These are phyloP conservation scores for Adelosebastes latens DNA, from an alignment of 2,797 vertebrate species.

Conservation along the genomic window DNA sequence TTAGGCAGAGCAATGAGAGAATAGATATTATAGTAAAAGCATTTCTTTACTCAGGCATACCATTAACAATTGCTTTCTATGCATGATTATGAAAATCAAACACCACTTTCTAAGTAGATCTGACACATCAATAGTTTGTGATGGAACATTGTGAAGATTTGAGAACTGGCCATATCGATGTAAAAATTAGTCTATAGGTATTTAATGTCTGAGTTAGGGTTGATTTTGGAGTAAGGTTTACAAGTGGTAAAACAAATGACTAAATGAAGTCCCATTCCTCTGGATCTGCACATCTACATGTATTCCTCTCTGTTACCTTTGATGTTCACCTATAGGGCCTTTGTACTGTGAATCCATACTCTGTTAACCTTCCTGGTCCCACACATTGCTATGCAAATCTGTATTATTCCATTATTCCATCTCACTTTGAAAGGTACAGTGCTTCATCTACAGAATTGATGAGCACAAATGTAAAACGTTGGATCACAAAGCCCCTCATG, in stretches of 20 bases:
- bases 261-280: too few relatives aligned
- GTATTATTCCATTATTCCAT: background rate
- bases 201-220: background rate
- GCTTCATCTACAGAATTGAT: background rate
- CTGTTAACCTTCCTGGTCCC: conserved; percentile 18
- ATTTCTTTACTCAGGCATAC: background rate
- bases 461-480: background rate
- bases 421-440: background rate
- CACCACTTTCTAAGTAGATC: background rate
- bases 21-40: background rate
- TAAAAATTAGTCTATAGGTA: background rate
- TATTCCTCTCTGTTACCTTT: background rate
- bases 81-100: background rate
- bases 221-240: background rate
- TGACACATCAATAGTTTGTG: background rate
- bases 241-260: too few relatives aligned
- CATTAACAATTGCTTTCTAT: background rate
- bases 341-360: background rate
- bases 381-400: conserved; percentile 35
- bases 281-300: background rate
- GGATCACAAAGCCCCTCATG: conserved; percentile 5
- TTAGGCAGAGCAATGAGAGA: background rate
- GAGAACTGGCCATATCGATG: background rate
- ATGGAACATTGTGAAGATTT: background rate
- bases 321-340: background rate